phyloP scores from a whole-genome alignment of 2,113 vertebrate genomes.

The Myrmecobius fasciatus region DNA sequence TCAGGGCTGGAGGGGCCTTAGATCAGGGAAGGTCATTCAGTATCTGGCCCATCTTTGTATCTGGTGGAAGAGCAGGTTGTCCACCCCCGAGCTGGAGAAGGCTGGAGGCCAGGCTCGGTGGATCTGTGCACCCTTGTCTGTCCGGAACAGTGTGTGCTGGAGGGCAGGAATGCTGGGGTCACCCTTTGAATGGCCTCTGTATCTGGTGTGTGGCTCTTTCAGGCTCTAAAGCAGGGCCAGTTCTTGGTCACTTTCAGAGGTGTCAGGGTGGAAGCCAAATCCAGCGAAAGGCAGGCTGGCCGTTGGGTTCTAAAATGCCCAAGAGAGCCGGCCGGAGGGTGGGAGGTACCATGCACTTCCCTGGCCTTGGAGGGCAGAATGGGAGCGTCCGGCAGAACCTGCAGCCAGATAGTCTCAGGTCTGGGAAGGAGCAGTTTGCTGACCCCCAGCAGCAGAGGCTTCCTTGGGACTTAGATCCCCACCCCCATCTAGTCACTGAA shows the following conservation, averaged over 20 bases:
- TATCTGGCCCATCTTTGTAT: background rate
- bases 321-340: no score
- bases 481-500: no score
- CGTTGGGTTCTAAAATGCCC: background rate
- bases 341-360: no score
- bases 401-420: no score
- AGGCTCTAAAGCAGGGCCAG: background rate
- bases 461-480: no score
- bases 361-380: no score
- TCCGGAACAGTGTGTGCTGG: background rate
- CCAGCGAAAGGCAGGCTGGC: background rate
- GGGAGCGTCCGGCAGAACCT: no score
- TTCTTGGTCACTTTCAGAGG: background rate
- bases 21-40: background rate
- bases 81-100: no score
- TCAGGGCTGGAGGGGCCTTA: accelerated
- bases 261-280: no score
- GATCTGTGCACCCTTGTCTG: background rate
- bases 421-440: no score
- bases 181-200: background rate
- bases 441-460: no score
- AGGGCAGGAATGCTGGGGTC: background rate
- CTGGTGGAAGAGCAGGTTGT: background rate
- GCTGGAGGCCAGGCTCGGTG: no score
- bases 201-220: background rate